These are phyloP conservation scores for Panthera uncia DNA, from an alignment of 2,113 vertebrate genomes.

Conservation along the genomic window DNA sequence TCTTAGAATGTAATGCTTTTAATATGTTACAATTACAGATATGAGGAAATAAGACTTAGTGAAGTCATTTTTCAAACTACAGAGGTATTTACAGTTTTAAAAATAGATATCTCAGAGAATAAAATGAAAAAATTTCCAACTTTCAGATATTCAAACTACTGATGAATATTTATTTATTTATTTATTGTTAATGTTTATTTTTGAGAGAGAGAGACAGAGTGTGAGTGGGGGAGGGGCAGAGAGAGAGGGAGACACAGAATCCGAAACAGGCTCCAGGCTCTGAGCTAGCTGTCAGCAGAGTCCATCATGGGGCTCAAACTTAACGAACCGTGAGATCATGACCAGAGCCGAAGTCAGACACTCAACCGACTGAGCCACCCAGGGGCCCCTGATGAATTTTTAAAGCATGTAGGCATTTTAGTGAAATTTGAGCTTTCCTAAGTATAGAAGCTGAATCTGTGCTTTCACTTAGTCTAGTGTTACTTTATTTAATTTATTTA, in stretches of 20 bases:
- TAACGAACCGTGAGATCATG: too few relatives aligned
- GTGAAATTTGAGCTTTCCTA: background rate
- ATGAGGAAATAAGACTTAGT: conserved; percentile 29
- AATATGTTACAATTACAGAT: background rate
- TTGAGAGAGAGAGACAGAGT: too few relatives aligned
- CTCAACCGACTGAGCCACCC: too few relatives aligned
- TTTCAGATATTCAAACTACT: background rate
- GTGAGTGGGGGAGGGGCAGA: too few relatives aligned
- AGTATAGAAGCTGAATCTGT: background rate
- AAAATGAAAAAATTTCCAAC: conserved; percentile 9
- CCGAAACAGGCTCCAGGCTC: too few relatives aligned
- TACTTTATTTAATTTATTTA: conserved; percentile 10
- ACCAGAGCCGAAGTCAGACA: too few relatives aligned
- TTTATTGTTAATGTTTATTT: too few relatives aligned
- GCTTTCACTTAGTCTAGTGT: background rate
- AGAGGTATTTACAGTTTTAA: background rate
- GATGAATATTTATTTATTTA: background rate
- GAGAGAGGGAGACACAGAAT: too few relatives aligned
- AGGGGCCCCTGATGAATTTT: background rate
- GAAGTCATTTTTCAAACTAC: conserved; percentile 53
- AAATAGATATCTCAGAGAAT: background rate
- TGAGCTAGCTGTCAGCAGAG: too few relatives aligned
- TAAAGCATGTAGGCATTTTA: background rate
- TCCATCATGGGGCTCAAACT: too few relatives aligned
- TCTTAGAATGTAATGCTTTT: background rate